These are phyloP conservation scores for Dromaius novaehollandiae DNA, from an alignment of 2,113 vertebrate genomes.

Conservation along the genomic window DNA sequence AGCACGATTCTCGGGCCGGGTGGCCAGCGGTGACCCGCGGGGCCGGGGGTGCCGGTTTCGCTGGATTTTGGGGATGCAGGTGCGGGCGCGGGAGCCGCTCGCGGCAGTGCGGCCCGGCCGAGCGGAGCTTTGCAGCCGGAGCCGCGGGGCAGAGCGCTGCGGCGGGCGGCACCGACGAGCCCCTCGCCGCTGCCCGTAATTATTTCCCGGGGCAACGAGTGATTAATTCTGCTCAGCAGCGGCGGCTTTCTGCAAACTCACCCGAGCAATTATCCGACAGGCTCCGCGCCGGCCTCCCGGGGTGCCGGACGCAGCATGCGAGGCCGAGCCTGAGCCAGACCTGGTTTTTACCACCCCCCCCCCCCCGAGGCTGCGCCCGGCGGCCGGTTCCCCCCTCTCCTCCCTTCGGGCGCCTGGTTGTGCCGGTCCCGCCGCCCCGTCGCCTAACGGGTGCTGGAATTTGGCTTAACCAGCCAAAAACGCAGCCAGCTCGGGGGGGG, in stretches of 20 bases:
- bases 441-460: background rate
- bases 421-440: too few species aligned
- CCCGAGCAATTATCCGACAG: background rate
- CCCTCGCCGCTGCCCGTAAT: background rate
- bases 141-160: background rate
- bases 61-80: background rate
- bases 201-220: constrained; percentile 11
- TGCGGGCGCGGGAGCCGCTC: background rate
- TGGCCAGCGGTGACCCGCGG: background rate
- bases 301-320: background rate
- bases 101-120: background rate
- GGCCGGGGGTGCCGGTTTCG: too few species aligned
- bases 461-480: background rate
- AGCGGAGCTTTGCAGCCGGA: too few species aligned
- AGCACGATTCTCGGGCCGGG: background rate
- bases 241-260: constrained; percentile 48
- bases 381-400: too few species aligned
- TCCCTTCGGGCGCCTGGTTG: too few species aligned
- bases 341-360: background rate
- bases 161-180: rapidly evolving
- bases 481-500: background rate
- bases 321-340: background rate
- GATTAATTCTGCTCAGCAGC: constrained; percentile 51
- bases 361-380: background rate
- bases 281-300: background rate